Percentiles rank a stretch among this genome's conserved stretches.
These are phyloP conservation scores for Copidosoma aretas DNA, from an alignment of 2,888 invertebrate genomes.

Conservation along the genomic window DNA sequence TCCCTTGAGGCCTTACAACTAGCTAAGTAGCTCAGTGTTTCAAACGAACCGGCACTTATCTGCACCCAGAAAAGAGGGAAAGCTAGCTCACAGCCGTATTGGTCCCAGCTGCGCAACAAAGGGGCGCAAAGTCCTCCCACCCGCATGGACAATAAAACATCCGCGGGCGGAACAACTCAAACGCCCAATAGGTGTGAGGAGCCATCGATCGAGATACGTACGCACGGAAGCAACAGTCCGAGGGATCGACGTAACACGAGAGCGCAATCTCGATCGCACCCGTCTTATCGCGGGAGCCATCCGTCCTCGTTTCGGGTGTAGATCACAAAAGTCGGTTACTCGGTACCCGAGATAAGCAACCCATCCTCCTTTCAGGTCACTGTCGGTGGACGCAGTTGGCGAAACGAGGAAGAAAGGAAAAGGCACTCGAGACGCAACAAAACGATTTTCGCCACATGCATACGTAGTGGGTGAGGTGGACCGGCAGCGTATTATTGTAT, in stretches of 20 bases:
- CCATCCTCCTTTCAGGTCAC: too few species aligned
- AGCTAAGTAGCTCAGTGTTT: too few species aligned
- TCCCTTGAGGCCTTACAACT: too few species aligned
- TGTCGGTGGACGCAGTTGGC: too few species aligned
- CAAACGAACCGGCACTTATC: too few species aligned
- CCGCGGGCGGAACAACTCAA: neutral
- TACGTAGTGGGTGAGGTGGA: slow-evolving; percentile 23
- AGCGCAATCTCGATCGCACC: neutral
- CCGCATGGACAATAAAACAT: neutral
- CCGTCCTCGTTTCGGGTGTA: neutral
- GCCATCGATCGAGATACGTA: too few species aligned
- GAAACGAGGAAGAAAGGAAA: neutral
- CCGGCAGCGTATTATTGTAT: neutral
- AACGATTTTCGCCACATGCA: neutral
- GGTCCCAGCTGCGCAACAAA: too few species aligned
- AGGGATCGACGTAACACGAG: neutral
- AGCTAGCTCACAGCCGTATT: neutral
- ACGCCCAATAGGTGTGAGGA: too few species aligned
- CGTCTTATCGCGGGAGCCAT: slow-evolving; percentile 16
- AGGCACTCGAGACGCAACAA: neutral
- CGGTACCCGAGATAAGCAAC: slow-evolving; percentile 14
- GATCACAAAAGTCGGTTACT: slow-evolving; percentile 6
- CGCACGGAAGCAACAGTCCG: slow-evolving; percentile 12
- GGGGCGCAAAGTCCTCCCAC: neutral
- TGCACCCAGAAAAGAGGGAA: slow-evolving; percentile 13